Conservation (phyloP, 2,797 vertebrate species). For the Danio albolineatus region DNA sequence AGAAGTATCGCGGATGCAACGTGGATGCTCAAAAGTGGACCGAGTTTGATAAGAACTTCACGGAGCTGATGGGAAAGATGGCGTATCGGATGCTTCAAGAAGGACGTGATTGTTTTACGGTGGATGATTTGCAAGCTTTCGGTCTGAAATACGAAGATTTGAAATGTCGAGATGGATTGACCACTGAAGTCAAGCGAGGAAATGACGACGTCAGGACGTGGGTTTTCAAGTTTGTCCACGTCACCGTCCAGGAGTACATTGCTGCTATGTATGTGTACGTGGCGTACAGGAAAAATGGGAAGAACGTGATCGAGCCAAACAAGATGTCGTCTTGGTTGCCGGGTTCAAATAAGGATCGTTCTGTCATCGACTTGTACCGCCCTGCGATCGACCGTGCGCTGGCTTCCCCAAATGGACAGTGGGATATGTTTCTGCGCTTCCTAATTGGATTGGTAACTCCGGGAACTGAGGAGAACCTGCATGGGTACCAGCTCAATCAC, state of each 20-base stretch:
- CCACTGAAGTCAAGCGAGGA: constrained; percentile 64
- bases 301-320: constrained; percentile 66
- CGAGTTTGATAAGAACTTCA: constrained; percentile 42
- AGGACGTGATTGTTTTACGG: constrained; percentile 62
- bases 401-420: constrained; percentile 52
- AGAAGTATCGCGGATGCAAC: constrained; percentile 62
- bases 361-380: constrained; percentile 62
- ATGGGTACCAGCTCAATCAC: constrained; percentile 60
- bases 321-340: not conserved
- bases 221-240: constrained; percentile 72
- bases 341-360: constrained; percentile 35
- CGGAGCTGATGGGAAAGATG: constrained; percentile 70
- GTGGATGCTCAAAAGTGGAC: constrained; percentile 68
- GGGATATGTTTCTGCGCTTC: constrained; percentile 78
- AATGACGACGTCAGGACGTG: constrained; percentile 21
- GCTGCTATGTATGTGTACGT: constrained; percentile 76
- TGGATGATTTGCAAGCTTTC: constrained; percentile 63
- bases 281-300: constrained; percentile 62
- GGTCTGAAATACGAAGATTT: constrained; percentile 63
- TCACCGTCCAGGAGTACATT: constrained; percentile 77
- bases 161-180: constrained; percentile 67
- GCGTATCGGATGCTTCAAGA: constrained; percentile 71
- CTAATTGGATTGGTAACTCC: constrained; percentile 72
- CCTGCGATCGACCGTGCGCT: constrained; percentile 59
- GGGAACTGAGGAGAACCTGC: constrained; percentile 58